Percentiles rank a stretch among this genome's conserved stretches.
Conservation (phyloP, 2,113 vertebrate species). For the Sialia sialis region DNA sequence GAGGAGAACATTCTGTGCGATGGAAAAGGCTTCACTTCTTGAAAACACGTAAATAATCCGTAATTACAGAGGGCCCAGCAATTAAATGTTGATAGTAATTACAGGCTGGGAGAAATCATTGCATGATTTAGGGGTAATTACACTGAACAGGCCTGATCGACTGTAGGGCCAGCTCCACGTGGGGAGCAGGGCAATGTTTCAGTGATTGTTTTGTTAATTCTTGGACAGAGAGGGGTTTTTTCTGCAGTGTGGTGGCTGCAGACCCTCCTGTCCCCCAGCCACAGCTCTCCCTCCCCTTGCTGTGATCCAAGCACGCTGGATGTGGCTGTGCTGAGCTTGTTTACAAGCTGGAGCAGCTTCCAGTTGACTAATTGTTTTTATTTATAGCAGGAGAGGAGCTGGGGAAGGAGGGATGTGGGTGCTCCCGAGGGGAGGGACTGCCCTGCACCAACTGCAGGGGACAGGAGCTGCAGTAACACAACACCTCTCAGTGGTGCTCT, state of each 20-base stretch:
- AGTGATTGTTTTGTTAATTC: background rate
- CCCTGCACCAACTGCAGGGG: background rate
- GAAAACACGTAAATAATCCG: background rate
- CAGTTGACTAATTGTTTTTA: background rate
- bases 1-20: background rate
- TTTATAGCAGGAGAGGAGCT: background rate
- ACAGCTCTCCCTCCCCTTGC: background rate
- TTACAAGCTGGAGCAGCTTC: background rate
- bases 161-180: background rate
- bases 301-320: background rate
- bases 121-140: background rate
- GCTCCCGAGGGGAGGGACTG: background rate
- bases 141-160: background rate
- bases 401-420: background rate
- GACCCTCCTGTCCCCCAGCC: background rate
- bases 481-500: fast-evolving
- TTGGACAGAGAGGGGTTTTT: background rate
- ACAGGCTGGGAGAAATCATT: background rate
- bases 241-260: background rate
- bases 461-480: background rate
- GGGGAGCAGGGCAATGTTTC: background rate
- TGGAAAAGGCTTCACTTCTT: background rate
- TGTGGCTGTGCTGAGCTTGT: background rate
- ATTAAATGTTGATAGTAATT: background rate
- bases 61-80: background rate